These are phyloP conservation scores for Sclerodermus sp. DNA, from an alignment of 2,888 invertebrate genomes.

Conservation along the genomic window DNA sequence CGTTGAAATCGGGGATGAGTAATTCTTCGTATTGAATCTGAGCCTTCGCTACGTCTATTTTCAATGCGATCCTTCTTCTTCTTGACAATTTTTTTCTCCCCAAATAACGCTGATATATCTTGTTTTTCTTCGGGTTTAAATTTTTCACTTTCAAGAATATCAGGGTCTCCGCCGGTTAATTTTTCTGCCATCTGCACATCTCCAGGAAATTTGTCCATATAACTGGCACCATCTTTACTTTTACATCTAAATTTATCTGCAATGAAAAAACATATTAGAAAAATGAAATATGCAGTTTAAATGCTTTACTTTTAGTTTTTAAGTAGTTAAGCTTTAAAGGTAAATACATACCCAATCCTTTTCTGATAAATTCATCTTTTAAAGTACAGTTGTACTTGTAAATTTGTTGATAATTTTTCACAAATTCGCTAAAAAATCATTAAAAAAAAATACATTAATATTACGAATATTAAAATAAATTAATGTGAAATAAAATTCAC, in stretches of 20 bases:
- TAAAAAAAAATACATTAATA: slow-evolving; percentile 14
- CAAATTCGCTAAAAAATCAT: slow-evolving; percentile 72
- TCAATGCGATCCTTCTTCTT: slow-evolving; percentile 47
- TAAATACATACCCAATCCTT: slow-evolving; percentile 73
- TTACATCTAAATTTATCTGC: slow-evolving; percentile 67
- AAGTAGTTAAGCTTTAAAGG: background rate
- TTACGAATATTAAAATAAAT: too few relatives aligned
- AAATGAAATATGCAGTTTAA: background rate
- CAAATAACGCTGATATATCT: slow-evolving; percentile 62
- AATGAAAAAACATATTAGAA: slow-evolving; percentile 25
- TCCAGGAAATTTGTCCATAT: slow-evolving; percentile 78
- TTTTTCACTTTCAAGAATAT: slow-evolving; percentile 68
- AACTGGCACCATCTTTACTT: slow-evolving; percentile 60
- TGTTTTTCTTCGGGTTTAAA: slow-evolving; percentile 61
- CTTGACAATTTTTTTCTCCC: slow-evolving; percentile 58
- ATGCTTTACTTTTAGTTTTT: background rate
- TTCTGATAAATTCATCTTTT: slow-evolving; percentile 79
- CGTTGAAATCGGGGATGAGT: slow-evolving; percentile 60
- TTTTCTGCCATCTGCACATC: slow-evolving; percentile 77
- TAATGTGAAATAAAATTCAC: too few relatives aligned
- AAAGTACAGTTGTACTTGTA: slow-evolving; percentile 76
- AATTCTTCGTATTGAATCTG: slow-evolving; percentile 45
- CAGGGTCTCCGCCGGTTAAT: slow-evolving; percentile 70
- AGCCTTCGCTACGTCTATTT: slow-evolving; percentile 31
- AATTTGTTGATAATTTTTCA: slow-evolving; percentile 71